A percentile compares a stretch with the other conserved stretches of the same genome.
These are phyloP conservation scores for Takifugu flavidus DNA, from an alignment of 2,113 vertebrate species.

Conservation along the genomic window DNA sequence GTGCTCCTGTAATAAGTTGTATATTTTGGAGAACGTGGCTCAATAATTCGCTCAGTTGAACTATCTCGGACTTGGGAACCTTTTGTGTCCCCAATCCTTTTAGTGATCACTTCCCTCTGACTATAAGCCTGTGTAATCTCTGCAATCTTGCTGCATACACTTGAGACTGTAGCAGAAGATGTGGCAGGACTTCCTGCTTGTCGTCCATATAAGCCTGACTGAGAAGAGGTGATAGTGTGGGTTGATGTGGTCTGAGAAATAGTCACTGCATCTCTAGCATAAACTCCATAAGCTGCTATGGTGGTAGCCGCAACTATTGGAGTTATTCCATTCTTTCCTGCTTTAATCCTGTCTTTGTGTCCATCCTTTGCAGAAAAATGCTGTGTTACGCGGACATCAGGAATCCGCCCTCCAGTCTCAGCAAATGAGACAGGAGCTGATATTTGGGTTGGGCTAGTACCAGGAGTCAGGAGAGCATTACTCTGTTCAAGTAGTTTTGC, in stretches of 20 bases:
- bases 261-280: constrained; percentile 73
- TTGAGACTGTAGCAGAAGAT: constrained; percentile 70
- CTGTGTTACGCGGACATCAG: constrained; percentile 92
- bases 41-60: constrained; percentile 61
- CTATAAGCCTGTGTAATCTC: constrained; percentile 79
- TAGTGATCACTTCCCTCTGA: constrained; percentile 73
- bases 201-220: constrained; percentile 60
- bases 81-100: constrained; percentile 65
- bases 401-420: constrained; percentile 77
- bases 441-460: constrained; percentile 93
- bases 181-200: constrained; percentile 62
- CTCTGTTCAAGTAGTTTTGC: constrained; percentile 78
- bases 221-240: constrained; percentile 68
- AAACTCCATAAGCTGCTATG: constrained; percentile 75
- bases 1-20: constrained; percentile 84
- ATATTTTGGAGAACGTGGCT: constrained; percentile 73
- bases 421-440: constrained; percentile 89
- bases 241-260: constrained; percentile 73
- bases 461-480: constrained; percentile 83
- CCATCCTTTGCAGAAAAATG: constrained; percentile 88
- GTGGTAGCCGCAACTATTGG: constrained; percentile 71
- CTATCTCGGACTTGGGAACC: constrained; percentile 71
- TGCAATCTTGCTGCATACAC: constrained; percentile 77
- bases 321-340: constrained; percentile 74
- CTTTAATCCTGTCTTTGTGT: constrained; percentile 80